phyloP scores from a whole-genome alignment of 2,113 vertebrate species.

The Chamaea fasciata region DNA sequence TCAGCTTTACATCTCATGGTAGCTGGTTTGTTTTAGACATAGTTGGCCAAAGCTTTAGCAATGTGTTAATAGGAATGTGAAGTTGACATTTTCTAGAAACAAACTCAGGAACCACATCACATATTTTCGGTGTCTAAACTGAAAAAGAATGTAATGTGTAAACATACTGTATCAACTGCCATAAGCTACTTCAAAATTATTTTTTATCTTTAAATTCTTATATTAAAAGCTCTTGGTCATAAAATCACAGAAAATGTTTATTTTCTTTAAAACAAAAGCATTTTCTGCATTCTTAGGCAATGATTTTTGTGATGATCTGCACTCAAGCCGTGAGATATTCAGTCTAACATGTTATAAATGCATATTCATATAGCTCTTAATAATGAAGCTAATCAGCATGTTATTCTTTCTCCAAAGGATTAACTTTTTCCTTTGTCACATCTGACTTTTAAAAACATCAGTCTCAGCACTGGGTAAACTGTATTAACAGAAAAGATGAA shows the following conservation, averaged over 20 bases:
- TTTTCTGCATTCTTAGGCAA: slow-evolving; percentile 8
- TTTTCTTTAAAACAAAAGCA: neutral
- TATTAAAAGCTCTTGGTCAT: neutral
- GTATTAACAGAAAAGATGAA: slow-evolving; percentile 28
- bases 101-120: slow-evolving; percentile 12
- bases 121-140: neutral
- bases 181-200: neutral
- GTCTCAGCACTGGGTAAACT: neutral
- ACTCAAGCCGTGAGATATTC: neutral
- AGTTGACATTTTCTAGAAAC: slow-evolving; percentile 25
- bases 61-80: neutral
- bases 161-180: neutral
- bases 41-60: neutral
- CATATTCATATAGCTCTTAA: neutral
- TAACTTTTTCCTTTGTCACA: neutral
- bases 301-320: neutral
- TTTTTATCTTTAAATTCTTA: neutral
- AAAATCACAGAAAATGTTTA: neutral
- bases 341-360: neutral
- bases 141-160: neutral
- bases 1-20: neutral
- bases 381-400: neutral
- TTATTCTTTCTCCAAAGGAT: neutral
- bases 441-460: slow-evolving; percentile 7
- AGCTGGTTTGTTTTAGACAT: neutral